These are phyloP conservation scores for Gonatopus flavifemur DNA, from an alignment of 1,140 invertebrate species.

Conservation along the genomic window DNA sequence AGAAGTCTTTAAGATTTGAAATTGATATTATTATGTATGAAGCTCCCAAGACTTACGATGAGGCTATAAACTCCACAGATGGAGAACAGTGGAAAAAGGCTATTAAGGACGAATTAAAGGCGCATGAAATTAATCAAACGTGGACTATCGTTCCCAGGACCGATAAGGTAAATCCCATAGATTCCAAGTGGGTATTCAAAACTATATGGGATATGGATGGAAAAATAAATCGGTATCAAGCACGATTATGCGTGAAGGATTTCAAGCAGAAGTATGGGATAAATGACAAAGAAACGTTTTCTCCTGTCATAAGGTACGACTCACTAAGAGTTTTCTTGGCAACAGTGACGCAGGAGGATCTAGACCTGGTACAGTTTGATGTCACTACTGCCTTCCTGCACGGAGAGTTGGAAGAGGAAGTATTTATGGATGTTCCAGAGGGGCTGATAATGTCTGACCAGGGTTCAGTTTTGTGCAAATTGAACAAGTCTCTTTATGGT, in stretches of 20 bases:
- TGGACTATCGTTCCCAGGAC: neutral
- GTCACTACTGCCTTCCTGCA: neutral
- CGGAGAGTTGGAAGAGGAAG: neutral
- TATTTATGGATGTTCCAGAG: neutral
- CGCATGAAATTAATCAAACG: neutral
- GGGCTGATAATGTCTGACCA: neutral
- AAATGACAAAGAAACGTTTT: neutral
- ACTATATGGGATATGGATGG: neutral
- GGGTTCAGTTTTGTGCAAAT: neutral
- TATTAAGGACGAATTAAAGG: constrained; percentile 7
- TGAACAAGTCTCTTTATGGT: neutral
- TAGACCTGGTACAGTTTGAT: neutral
- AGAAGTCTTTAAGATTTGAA: neutral
- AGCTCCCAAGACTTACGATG: neutral
- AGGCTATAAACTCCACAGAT: neutral
- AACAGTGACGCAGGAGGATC: neutral
- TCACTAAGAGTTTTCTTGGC: neutral
- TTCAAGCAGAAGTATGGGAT: neutral
- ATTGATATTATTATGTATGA: neutral
- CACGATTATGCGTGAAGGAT: neutral
- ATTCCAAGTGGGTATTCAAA: constrained; percentile 7
- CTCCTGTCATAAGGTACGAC: neutral
- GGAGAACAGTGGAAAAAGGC: constrained; percentile 1
- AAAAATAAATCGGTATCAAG: neutral
- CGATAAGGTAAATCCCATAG: neutral